A percentile compares a stretch with the other conserved stretches of the same genome.
phyloP scores from a whole-genome alignment of 2,888 invertebrate genomes.

The Troglohyphantes excavatus region DNA sequence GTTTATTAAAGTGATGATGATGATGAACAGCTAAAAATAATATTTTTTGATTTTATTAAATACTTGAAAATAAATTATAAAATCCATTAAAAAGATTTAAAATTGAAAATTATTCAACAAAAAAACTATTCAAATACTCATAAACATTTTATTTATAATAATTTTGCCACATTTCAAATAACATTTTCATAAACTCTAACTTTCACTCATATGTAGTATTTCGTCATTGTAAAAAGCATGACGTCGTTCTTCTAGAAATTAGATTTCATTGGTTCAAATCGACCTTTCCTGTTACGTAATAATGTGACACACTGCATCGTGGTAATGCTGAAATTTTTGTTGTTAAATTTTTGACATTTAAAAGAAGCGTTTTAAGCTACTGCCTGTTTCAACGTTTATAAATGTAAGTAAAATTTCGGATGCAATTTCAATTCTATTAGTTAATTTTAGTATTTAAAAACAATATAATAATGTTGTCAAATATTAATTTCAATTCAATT shows the following conservation, averaged over 20 bases:
- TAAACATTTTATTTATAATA: neutral
- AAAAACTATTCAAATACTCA: neutral
- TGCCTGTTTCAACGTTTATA: neutral
- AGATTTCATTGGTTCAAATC: neutral
- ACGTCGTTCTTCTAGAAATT: neutral
- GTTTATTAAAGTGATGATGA: neutral
- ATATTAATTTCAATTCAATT: too few species aligned
- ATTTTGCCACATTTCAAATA: neutral
- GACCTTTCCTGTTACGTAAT: neutral
- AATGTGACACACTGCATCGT: neutral
- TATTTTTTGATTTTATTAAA: neutral
- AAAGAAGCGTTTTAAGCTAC: neutral
- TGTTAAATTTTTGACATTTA: slow-evolving; percentile 8
- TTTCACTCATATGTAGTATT: neutral
- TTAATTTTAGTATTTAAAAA: too few species aligned
- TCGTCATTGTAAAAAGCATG: neutral
- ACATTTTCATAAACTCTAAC: neutral
- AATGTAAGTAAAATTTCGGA: neutral
- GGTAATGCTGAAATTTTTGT: neutral
- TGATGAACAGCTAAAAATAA: neutral
- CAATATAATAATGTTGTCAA: too few species aligned
- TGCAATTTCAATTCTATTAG: too few species aligned
- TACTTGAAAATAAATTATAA: neutral
- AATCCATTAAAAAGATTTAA: neutral
- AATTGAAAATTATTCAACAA: neutral